phyloP scores from a whole-genome alignment of 1,140 invertebrate species.

The Sipha flava region DNA sequence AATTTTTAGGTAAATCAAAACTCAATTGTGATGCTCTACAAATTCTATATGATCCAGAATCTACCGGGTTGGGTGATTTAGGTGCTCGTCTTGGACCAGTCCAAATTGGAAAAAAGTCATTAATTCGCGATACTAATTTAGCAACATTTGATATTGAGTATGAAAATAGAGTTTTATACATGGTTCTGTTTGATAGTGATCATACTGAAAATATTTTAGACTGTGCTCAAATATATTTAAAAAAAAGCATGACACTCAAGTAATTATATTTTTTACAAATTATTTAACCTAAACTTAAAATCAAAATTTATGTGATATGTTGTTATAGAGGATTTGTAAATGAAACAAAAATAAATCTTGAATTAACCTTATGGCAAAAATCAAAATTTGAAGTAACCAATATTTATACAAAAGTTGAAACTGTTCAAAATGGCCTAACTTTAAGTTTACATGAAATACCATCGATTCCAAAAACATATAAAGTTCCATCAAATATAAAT shows the following conservation, averaged over 20 bases:
- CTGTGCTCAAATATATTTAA: constrained; percentile 70
- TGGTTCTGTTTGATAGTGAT: constrained; percentile 73
- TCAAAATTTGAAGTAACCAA: constrained; percentile 78
- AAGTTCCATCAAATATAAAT: constrained; percentile 2
- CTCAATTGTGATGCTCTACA: constrained; percentile 76
- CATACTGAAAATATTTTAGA: constrained; percentile 69
- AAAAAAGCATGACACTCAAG: constrained; percentile 58
- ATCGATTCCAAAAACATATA: constrained; percentile 28
- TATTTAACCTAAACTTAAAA: constrained; percentile 13
- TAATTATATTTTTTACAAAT: constrained; percentile 45
- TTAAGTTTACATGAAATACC: constrained; percentile 65
- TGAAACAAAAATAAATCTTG: constrained; percentile 69
- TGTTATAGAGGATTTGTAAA: constrained; percentile 61
- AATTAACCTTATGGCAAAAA: constrained; percentile 68
- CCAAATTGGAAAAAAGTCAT: constrained; percentile 55
- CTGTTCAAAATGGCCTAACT: constrained; percentile 47
- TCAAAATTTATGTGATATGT: neutral
- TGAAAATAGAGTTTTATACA: constrained; percentile 64
- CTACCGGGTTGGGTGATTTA: constrained; percentile 66
- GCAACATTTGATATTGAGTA: constrained; percentile 61
- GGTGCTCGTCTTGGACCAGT: constrained; percentile 66
- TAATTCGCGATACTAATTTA: constrained; percentile 58
- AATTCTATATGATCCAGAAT: constrained; percentile 73
- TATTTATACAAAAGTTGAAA: constrained; percentile 43
- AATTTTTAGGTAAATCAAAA: constrained; percentile 44